Percentiles rank a stretch among this genome's conserved stretches.
Conservation (phyloP, 2,888 invertebrate species). For the Tenthredo livida region DNA sequence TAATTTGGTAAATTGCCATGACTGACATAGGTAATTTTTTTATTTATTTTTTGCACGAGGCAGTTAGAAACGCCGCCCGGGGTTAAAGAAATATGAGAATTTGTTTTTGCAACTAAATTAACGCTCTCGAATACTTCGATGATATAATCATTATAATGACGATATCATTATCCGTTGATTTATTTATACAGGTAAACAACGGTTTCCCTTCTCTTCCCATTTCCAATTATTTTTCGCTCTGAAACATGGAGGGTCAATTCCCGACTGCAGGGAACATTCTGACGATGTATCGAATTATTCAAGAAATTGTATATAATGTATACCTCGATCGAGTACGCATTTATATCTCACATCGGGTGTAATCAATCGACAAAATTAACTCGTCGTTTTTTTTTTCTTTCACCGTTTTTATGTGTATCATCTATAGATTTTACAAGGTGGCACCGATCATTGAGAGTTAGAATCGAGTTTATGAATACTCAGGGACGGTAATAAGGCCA, state of each 20-base stretch:
- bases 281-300: not conserved
- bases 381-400: not conserved
- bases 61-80: not conserved
- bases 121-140: not conserved
- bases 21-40: not conserved
- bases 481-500: slow-evolving; percentile 37
- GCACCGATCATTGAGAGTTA: slow-evolving; percentile 28
- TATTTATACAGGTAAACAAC: not conserved
- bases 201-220: not conserved
- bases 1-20: slow-evolving; percentile 4
- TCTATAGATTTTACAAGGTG: not conserved
- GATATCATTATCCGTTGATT: not conserved
- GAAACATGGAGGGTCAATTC: not conserved
- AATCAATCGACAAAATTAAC: not conserved
- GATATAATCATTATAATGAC: not conserved
- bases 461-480: slow-evolving; percentile 33
- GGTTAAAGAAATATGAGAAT: not conserved
- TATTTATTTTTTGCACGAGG: not conserved
- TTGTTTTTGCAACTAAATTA: slow-evolving; percentile 18
- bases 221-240: not conserved
- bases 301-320: not conserved
- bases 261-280: not conserved
- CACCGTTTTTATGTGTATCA: not conserved
- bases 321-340: not conserved
- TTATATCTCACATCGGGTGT: not conserved